A percentile compares a stretch with the other conserved stretches of the same genome.
These are phyloP conservation scores for Lepisosteus osseus DNA, from an alignment of 2,113 vertebrate genomes.

Conservation along the genomic window DNA sequence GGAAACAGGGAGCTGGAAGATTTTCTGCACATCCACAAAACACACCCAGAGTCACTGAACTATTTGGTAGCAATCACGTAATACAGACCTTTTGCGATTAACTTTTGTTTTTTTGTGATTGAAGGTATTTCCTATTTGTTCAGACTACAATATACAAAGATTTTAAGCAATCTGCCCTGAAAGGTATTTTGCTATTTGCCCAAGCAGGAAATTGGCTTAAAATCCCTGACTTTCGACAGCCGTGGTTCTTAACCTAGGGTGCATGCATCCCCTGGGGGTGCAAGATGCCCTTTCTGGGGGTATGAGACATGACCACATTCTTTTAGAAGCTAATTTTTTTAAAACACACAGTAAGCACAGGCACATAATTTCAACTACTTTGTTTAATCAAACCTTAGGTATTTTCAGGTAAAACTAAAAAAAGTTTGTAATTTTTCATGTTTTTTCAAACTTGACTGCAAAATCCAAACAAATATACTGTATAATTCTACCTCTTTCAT, in stretches of 20 bases:
- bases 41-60: no score
- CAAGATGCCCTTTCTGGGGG: not conserved
- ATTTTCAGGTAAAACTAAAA: not conserved
- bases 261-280: no score
- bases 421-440: not conserved
- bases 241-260: not conserved
- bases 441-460: not conserved
- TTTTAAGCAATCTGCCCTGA: no score
- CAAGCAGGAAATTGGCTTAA: constrained; percentile 21
- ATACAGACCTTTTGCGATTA: no score
- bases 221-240: constrained; percentile 13
- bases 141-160: no score
- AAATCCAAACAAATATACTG: no score
- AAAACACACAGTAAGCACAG: not conserved
- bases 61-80: no score
- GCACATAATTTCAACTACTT: not conserved
- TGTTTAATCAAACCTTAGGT: not conserved
- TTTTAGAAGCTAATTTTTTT: constrained; percentile 3
- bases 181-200: not conserved
- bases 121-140: no score
- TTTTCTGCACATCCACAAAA: no score
- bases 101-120: no score
- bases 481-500: no score
- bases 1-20: no score
- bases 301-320: constrained; percentile 7